phyloP scores from a whole-genome alignment of 2,797 vertebrate genomes.

The Poeciliopsis gracilis region DNA sequence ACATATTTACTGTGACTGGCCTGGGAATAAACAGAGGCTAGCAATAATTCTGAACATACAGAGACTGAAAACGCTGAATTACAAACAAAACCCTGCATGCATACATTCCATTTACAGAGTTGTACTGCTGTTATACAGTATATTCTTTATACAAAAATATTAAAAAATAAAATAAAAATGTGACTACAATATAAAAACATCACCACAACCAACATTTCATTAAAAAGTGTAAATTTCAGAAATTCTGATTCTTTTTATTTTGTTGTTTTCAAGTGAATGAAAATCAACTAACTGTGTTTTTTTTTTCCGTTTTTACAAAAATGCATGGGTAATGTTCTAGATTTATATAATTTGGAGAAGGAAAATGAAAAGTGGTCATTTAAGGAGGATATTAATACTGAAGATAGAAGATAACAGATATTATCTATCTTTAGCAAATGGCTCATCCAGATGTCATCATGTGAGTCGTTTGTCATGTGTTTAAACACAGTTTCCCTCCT shows the following conservation, averaged over 20 bases:
- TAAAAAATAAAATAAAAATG: background rate
- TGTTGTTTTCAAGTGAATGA: slow-evolving; percentile 13
- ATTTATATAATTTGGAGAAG: background rate
- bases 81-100: slow-evolving; percentile 41
- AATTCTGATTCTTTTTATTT: slow-evolving; percentile 7
- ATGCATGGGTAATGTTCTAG: background rate
- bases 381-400: background rate
- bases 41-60: slow-evolving; percentile 46
- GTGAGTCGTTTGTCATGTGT: background rate
- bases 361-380: background rate
- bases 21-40: slow-evolving; percentile 11
- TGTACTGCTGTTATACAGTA: slow-evolving; percentile 30
- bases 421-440: background rate
- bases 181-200: slow-evolving; percentile 4
- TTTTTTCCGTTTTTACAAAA: background rate
- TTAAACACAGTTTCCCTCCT: background rate
- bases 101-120: slow-evolving; percentile 14
- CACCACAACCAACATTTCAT: slow-evolving; percentile 9
- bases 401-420: background rate
- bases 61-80: slow-evolving; percentile 26
- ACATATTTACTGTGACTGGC: slow-evolving; percentile 15
- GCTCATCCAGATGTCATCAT: background rate
- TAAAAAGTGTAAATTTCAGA: slow-evolving; percentile 20
- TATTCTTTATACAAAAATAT: background rate
- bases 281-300: slow-evolving; percentile 9